phyloP scores from a whole-genome alignment of 2,888 invertebrate genomes.

The Epistrophe grossulariae region DNA sequence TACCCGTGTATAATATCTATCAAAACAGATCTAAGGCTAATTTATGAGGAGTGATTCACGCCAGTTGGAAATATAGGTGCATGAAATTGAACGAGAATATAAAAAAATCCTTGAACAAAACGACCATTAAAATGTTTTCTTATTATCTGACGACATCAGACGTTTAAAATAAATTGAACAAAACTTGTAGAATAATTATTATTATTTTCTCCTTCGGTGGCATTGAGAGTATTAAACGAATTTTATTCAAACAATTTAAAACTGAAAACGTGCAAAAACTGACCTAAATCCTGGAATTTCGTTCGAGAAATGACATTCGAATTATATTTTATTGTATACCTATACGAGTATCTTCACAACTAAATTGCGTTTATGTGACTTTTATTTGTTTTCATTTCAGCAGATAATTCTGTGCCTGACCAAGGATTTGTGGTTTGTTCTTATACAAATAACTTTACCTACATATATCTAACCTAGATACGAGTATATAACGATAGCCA shows the following conservation, averaged over 20 bases:
- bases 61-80: not conserved
- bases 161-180: conserved; percentile 10
- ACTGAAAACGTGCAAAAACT: conserved; percentile 19
- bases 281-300: conserved; percentile 14
- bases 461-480: not conserved
- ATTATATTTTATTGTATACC: not conserved
- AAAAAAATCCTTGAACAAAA: not conserved
- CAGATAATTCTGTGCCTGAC: conserved; percentile 45
- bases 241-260: conserved; percentile 17
- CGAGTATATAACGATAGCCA: not conserved
- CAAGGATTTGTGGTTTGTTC: conserved; percentile 41
- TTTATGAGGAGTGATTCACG: conserved; percentile 13
- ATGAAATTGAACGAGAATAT: not conserved
- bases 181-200: not conserved
- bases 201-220: not conserved
- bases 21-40: conserved; percentile 2
- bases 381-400: conserved; percentile 62
- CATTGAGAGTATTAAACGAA: conserved; percentile 8
- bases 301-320: not conserved
- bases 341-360: not conserved
- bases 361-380: conserved; percentile 46
- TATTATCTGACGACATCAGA: conserved; percentile 5
- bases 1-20: not conserved
- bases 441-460: conserved; percentile 4
- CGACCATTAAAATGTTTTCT: conserved; percentile 9